phyloP scores from a whole-genome alignment of 2,888 invertebrate species.

The Drosophila tanythrix region DNA sequence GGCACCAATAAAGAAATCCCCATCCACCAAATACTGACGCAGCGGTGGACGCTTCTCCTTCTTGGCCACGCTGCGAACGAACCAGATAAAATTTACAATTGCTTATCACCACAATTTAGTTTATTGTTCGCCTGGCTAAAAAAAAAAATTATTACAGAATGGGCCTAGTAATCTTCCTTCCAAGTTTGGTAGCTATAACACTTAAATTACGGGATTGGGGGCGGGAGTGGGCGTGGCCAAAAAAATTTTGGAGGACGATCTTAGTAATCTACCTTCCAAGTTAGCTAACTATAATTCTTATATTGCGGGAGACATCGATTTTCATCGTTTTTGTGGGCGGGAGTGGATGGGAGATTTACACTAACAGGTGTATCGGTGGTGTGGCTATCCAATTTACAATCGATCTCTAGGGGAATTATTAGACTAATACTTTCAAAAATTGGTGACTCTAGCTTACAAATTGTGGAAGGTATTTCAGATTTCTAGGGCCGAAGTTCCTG shows the following conservation, averaged over 20 bases:
- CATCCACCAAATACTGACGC: conserved; percentile 94
- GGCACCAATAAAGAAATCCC: conserved; percentile 98
- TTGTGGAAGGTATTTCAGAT: no score
- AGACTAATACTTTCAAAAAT: no score
- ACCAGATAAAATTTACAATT: background rate
- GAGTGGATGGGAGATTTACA: background rate
- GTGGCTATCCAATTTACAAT: no score
- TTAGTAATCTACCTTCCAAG: background rate
- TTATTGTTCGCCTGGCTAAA: background rate
- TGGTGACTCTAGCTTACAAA: no score
- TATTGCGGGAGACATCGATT: background rate
- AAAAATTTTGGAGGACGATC: background rate
- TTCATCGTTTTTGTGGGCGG: background rate
- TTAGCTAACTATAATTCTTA: background rate
- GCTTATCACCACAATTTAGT: background rate
- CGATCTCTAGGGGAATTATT: no score
- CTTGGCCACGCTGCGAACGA: conserved; percentile 85
- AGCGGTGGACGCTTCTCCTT: conserved; percentile 92
- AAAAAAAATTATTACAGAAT: background rate
- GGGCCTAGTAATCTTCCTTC: background rate
- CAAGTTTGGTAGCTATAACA: background rate
- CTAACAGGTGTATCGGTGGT: no score
- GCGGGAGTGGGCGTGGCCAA: background rate
- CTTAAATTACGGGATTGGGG: background rate
- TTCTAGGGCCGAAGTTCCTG: no score